These are phyloP conservation scores for Tuta absoluta DNA, from an alignment of 2,888 invertebrate species.

Conservation along the genomic window DNA sequence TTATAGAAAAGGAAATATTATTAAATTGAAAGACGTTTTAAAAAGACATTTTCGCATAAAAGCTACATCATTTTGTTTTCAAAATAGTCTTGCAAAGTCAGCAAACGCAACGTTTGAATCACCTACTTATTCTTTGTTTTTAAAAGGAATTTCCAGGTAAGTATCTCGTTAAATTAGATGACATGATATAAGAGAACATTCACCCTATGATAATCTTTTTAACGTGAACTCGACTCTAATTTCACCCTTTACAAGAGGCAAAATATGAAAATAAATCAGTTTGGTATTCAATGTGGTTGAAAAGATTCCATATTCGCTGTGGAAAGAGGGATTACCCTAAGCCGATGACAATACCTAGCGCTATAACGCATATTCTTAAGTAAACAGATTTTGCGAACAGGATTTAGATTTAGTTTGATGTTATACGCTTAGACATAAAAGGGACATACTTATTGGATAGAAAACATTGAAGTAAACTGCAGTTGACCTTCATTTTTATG, in stretches of 20 bases:
- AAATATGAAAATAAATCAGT: slow-evolving; percentile 24
- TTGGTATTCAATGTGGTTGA: slow-evolving; percentile 22
- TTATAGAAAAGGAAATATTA: too few species aligned
- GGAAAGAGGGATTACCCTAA: slow-evolving; percentile 14
- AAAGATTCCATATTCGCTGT: slow-evolving; percentile 4
- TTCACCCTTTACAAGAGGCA: background rate
- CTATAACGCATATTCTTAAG: background rate
- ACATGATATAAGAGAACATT: background rate
- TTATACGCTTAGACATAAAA: too few species aligned
- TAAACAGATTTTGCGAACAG: slow-evolving; percentile 1
- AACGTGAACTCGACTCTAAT: background rate
- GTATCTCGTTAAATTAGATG: background rate
- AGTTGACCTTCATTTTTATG: too few species aligned
- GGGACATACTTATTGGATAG: too few species aligned
- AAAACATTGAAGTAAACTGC: background rate
- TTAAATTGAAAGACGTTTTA: too few species aligned
- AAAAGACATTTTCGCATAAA: too few species aligned
- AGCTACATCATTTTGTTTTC: too few species aligned
- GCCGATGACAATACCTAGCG: slow-evolving; percentile 15
- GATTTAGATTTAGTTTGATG: background rate
- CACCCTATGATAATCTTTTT: background rate
- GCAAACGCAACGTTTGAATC: too few species aligned
- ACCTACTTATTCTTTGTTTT: too few species aligned
- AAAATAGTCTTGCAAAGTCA: too few species aligned
- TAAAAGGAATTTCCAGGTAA: too few species aligned